Evolutionary conservation across 1,140 invertebrate species (phyloP), one percentile per base, ranked within the genome.

Genomic region (Mya arenaria): DNA sequence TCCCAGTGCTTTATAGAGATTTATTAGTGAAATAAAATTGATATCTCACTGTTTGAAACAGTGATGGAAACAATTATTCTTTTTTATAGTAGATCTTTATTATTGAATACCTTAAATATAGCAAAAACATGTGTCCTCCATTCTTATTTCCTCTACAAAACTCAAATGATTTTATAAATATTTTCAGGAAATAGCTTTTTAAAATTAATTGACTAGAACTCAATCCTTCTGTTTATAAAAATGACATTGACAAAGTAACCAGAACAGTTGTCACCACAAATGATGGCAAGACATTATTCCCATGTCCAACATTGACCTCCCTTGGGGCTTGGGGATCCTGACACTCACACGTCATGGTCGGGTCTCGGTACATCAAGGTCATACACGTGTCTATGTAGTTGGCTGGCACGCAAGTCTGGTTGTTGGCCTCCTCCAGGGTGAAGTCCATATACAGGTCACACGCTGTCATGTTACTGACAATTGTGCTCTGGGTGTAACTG

Each of bases 391-490:
- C 25, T 4, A 19, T 0, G n/a, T 32, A 68, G 58, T 19, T 34
- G 30, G 10, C 63, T 25, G 62, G 75, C 32, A 79, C 63, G 48
- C 75, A 79, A 13, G 75, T 79, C 28, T 39, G 0, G 1, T 17
- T 8, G 44, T 68, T 68, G 19, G 63, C 28, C 3, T 66, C 62
- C n/a, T 48, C 75, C 10, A 79, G 4, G 5, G 62, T 39, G 19
- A 66, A 63, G 8, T 79, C 75, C 63, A 68, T 79, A 15, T 68
- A 79, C 1, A 79, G 44, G n/a, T 79, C 75, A 68, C 75, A 79
- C 6, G 39, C 62, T 34, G 41, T 56, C 62, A 68, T 79, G 60
- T 68, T 48, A 37, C 34, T 32, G 10, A 41, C 48, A 13, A 39
- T 30, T 13, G 41, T 13, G 30, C 34, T 65, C 10, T 48, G 39